Evolutionary conservation across 2,113 vertebrate genomes (phyloP), one percentile per base, ranked within the genome.

Genomic region (Canis aureus): DNA sequence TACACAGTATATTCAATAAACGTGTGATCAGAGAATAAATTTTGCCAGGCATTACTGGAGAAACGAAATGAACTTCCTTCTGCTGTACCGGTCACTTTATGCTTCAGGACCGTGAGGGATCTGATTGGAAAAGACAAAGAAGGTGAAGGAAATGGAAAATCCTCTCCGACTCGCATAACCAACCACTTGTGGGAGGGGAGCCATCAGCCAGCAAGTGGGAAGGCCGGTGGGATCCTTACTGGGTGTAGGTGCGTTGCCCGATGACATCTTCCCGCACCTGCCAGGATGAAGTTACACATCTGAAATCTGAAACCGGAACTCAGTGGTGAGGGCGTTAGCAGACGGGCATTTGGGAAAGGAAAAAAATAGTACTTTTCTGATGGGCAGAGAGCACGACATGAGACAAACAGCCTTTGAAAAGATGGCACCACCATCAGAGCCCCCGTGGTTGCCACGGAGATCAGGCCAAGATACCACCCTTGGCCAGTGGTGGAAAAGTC

Each of bases 291-390:
- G 22, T 78, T 91, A 59, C 17, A 51, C 12, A 79, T n/a, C 49
- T 66, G 67, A 83, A 74, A 90, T 69, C 74, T 85, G 51, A 95
- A 91, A 69, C 12, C 38, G 85, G 32, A 79, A 53, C 38, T 93
- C 19, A n/a, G 20, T 66, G 78, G 25, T 23, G 13, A 85, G 25
- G 19, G 12, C 17, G 23, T 71, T 59, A 79, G 32, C 17, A 22
- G 83, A 51, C 78, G 51, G 88, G 29, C 22, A 78, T 59, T 59
- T 51, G 27, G 35, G 8, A 67, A 86, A 17, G 13, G 11, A 11
- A 43, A 35, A 32, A n/a, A 59, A 60, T n/a, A 20, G 19, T 62
- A 60, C 9, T 49, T 83, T 83, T 49, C 59, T 83, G 3, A 73
- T 62, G 22, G 22, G 1, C 20, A 62, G 67, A 71, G 8, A 73